These are phyloP conservation scores for Coelinius sp. DNA, from an alignment of 2,888 invertebrate species.

Conservation along the genomic window DNA sequence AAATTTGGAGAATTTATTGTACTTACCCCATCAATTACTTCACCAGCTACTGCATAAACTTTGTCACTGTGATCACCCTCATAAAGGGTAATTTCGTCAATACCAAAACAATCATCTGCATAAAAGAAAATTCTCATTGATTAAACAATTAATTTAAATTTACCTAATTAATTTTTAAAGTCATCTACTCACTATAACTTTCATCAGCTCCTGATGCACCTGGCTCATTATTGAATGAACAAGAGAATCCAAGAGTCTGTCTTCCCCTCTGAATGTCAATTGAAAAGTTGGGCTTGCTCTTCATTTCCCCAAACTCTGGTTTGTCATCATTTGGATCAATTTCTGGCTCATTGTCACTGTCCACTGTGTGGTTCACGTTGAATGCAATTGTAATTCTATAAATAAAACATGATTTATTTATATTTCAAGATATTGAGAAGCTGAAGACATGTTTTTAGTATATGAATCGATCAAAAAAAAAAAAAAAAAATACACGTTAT, in stretches of 20 bases:
- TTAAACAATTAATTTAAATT: constrained; percentile 52
- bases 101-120: constrained; percentile 90
- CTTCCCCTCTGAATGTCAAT: constrained; percentile 86
- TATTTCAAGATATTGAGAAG: neutral
- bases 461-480: no score
- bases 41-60: constrained; percentile 91
- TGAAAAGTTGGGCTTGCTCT: constrained; percentile 92
- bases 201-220: constrained; percentile 77
- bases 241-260: constrained; percentile 86
- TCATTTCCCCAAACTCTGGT: constrained; percentile 85
- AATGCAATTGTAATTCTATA: constrained; percentile 83
- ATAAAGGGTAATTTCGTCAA: constrained; percentile 93
- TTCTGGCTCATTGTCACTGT: constrained; percentile 81
- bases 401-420: constrained; percentile 42
- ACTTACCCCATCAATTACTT: constrained; percentile 94
- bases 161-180: constrained; percentile 52
- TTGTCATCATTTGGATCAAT: constrained; percentile 77
- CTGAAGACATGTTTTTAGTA: no score
- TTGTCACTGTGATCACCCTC: constrained; percentile 91
- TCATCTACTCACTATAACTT: constrained; percentile 76
- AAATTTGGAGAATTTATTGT: constrained; percentile 9
- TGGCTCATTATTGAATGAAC: constrained; percentile 81
- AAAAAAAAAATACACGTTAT: no score
- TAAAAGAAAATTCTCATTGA: no score
- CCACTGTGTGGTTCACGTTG: constrained; percentile 96